Percentiles rank a stretch among this genome's conserved stretches.
Evolutionary conservation across 2,797 vertebrate species (phyloP).

Genomic region (Luscinia luscinia): DNA sequence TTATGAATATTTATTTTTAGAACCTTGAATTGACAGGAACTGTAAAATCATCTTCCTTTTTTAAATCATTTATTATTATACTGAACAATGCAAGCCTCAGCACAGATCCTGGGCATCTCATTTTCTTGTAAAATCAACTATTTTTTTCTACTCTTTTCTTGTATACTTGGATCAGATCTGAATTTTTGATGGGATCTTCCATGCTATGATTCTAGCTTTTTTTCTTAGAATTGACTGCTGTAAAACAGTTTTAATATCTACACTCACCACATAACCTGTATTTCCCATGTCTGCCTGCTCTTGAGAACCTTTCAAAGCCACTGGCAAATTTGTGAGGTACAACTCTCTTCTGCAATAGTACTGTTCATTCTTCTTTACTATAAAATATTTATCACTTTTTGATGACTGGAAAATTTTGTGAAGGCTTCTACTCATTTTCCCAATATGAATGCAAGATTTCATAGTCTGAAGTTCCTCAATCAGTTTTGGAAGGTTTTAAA

Average conservation of each 20-base stretch:
- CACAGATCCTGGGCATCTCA: background rate
- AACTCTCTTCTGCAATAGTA: background rate
- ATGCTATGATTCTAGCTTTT: background rate
- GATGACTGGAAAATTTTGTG: background rate
- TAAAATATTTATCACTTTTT: background rate
- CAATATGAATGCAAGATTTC: background rate
- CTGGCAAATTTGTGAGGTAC: background rate
- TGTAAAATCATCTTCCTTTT: background rate
- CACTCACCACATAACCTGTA: background rate
- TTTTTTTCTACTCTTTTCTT: background rate
- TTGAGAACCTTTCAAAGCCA: background rate
- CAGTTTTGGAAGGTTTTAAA: background rate
- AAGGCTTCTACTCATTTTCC: background rate
- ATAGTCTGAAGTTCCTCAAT: background rate
- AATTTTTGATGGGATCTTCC: background rate
- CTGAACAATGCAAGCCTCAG: background rate
- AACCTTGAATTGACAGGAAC: background rate
- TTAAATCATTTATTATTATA: background rate
- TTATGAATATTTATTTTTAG: slow-evolving; percentile 13
- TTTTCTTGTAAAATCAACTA: background rate
- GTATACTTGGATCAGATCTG: background rate
- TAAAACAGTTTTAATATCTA: background rate
- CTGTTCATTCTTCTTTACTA: background rate
- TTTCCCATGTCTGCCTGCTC: background rate
- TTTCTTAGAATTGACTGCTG: background rate